Percentiles rank a stretch among this genome's conserved stretches.
These are phyloP conservation scores for Spialia ferax DNA, from an alignment of 2,888 invertebrate genomes.

Conservation along the genomic window DNA sequence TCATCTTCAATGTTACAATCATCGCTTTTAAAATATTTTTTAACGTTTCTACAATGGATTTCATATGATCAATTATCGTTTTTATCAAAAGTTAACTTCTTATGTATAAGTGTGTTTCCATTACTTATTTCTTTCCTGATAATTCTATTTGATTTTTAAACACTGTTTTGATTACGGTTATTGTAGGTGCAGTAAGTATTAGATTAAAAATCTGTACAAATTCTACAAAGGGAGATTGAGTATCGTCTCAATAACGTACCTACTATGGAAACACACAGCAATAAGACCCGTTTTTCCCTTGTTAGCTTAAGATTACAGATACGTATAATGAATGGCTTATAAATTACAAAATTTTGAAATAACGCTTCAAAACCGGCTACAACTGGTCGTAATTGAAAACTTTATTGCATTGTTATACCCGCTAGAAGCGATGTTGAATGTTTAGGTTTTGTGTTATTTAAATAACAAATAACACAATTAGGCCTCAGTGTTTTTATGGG, in stretches of 20 bases:
- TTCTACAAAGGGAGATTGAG: too few species aligned
- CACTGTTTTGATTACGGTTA: too few species aligned
- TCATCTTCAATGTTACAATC: too few species aligned
- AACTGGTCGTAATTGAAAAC: not conserved
- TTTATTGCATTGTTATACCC: not conserved
- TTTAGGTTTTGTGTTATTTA: not conserved
- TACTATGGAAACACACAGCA: not conserved
- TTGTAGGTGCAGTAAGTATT: too few species aligned
- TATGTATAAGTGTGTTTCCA: too few species aligned
- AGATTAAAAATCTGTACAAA: too few species aligned
- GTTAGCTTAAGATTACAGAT: slow-evolving; percentile 5
- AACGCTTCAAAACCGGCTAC: not conserved
- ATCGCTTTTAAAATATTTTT: too few species aligned
- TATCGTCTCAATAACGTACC: not conserved
- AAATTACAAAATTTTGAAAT: slow-evolving; percentile 9
- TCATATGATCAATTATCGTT: too few species aligned
- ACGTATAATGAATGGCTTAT: not conserved
- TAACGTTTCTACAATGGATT: too few species aligned
- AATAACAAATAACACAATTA: not conserved
- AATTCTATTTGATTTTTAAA: too few species aligned
- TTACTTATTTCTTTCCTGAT: too few species aligned
- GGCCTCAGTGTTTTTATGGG: not conserved
- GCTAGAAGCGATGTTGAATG: not conserved
- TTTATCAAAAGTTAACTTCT: too few species aligned
- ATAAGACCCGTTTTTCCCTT: not conserved